Percentiles rank a stretch among this genome's conserved stretches.
Evolutionary conservation across 2,797 vertebrate genomes (phyloP).

Genomic region (Bovichtus variegatus): DNA sequence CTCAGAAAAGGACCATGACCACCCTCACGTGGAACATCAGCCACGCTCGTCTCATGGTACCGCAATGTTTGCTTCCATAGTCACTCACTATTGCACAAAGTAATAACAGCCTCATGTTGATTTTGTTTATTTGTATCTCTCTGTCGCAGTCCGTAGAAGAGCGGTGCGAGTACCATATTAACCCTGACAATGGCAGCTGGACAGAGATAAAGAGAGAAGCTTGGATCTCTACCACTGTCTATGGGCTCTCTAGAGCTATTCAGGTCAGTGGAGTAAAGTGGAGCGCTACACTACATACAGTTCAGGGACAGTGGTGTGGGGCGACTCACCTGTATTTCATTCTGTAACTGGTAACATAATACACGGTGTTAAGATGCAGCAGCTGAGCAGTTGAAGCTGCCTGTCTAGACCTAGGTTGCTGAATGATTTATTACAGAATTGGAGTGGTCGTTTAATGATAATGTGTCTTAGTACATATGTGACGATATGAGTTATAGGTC

Average conservation of each 20-base stretch:
- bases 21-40: constrained; percentile 98
- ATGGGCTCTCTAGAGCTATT: constrained; percentile 92
- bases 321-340: constrained; percentile 6
- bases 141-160: constrained; percentile 91
- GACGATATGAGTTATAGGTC: constrained; percentile 5
- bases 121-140: constrained; percentile 11
- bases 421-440: constrained; percentile 41
- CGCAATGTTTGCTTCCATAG: neutral
- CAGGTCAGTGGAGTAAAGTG: constrained; percentile 88
- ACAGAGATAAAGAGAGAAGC: constrained; percentile 95
- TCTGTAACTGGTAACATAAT: constrained; percentile 40
- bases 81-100: neutral
- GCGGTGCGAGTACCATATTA: constrained; percentile 91
- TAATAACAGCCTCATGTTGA: constrained; percentile 18
- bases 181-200: constrained; percentile 92
- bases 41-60: constrained; percentile 94
- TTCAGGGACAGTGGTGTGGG: constrained; percentile 5
- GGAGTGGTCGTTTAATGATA: neutral
- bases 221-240: constrained; percentile 95
- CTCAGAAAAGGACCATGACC: constrained; percentile 93
- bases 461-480: neutral
- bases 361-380: constrained; percentile 26
- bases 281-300: neutral
- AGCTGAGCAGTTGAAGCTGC: constrained; percentile 14
- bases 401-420: neutral